Evolutionary conservation across 2,797 vertebrate genomes (phyloP).

Genomic region (Pogonophryne albipinna): DNA sequence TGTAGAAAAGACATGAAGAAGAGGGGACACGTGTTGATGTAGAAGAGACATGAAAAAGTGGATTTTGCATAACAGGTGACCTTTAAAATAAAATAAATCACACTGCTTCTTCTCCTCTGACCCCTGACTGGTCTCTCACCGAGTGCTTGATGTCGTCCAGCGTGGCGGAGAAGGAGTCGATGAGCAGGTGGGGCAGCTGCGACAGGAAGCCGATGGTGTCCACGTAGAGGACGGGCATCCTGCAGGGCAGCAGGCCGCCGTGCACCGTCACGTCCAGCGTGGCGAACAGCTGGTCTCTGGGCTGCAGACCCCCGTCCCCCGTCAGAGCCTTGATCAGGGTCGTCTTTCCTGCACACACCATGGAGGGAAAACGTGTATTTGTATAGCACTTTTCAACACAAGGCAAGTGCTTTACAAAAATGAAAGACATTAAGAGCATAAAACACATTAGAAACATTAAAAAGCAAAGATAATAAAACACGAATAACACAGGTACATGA

Average conservation of each 20-base stretch:
- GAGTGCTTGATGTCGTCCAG: slow-evolving; percentile 92
- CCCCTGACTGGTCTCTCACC: slow-evolving; percentile 59
- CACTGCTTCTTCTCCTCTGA: too few relatives aligned
- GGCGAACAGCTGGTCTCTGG: slow-evolving; percentile 92
- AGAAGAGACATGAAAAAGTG: slow-evolving; percentile 23
- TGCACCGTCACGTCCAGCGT: slow-evolving; percentile 94
- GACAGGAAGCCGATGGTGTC: slow-evolving; percentile 97
- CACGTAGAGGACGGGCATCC: slow-evolving; percentile 89
- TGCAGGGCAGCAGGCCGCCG: slow-evolving; percentile 88
- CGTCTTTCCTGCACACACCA: slow-evolving; percentile 89
- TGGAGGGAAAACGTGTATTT: too few relatives aligned
- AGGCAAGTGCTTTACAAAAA: too few relatives aligned
- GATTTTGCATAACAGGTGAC: too few relatives aligned
- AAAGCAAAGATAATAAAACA: too few relatives aligned
- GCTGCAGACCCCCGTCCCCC: slow-evolving; percentile 85
- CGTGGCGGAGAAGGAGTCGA: slow-evolving; percentile 94
- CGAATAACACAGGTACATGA: too few relatives aligned
- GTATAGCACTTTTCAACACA: too few relatives aligned
- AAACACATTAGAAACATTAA: too few relatives aligned
- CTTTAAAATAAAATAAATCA: too few relatives aligned
- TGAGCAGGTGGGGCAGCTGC: slow-evolving; percentile 92
- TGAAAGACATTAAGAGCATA: too few relatives aligned
- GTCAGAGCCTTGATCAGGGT: slow-evolving; percentile 94
- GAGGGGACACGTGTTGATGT: too few relatives aligned
- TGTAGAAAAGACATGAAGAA: slow-evolving; percentile 25